phyloP scores from a whole-genome alignment of 2,797 vertebrate genomes.

The Schizopygopsis malacanthus region DNA sequence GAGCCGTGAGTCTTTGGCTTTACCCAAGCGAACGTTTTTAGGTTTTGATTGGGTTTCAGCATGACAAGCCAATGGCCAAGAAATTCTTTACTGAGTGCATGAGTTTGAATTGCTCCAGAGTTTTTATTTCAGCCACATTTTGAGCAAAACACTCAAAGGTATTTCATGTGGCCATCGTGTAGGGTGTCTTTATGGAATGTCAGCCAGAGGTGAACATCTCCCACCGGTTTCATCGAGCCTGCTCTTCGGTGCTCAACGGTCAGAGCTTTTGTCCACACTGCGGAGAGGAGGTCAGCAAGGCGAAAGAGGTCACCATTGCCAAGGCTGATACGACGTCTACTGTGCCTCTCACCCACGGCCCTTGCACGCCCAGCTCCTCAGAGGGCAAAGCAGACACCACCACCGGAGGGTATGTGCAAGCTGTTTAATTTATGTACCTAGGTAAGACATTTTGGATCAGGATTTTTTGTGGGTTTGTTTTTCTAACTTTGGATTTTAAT shows the following conservation, averaged over 20 bases:
- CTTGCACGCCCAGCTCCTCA: conserved; percentile 66
- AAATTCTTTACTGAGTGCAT: conserved; percentile 13
- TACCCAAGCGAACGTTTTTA: conserved; percentile 31
- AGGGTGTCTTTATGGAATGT: conserved; percentile 99
- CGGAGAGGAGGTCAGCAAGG: conserved; percentile 92
- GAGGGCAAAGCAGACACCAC: conserved; percentile 96
- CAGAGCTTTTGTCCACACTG: conserved; percentile 97
- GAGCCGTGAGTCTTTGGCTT: conserved; percentile 85
- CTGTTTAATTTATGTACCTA: not conserved
- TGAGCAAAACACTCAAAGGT: not conserved
- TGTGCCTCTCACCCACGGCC: conserved; percentile 77
- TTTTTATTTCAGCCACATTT: conserved; percentile 27
- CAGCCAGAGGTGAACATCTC: conserved; percentile 95
- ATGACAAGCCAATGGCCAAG: conserved; percentile 20
- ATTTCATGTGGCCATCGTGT: conserved; percentile 8
- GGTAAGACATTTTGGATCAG: not conserved
- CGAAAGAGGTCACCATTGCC: conserved; percentile 96
- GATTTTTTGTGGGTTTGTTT: not conserved
- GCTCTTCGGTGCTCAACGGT: conserved; percentile 91
- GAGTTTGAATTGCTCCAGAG: not conserved
- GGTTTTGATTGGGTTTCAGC: conserved; percentile 32
- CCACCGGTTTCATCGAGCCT: conserved; percentile 92
- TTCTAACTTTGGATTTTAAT: not conserved
- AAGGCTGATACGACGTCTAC: conserved; percentile 97
- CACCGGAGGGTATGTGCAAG: conserved; percentile 84